Conservation (phyloP, 2,888 invertebrate species). For the Drosophila differens region DNA sequence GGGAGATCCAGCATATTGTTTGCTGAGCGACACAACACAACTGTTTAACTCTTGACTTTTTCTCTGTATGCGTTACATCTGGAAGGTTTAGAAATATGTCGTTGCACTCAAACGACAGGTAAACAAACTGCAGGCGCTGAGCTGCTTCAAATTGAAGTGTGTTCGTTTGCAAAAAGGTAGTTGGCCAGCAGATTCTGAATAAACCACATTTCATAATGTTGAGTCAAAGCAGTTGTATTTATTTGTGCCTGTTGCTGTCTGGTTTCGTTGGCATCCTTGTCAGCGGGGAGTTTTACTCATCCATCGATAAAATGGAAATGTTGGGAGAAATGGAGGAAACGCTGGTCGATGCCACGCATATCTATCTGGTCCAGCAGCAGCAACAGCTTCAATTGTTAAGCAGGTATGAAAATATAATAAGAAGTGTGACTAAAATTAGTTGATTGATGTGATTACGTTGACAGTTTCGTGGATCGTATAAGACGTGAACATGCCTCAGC, state of each 20-base stretch:
- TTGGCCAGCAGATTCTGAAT: constrained; percentile 7
- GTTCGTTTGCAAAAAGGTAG: constrained; percentile 27
- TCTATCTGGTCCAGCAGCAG: constrained; percentile 48
- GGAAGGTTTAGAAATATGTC: not conserved
- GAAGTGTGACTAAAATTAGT: not conserved
- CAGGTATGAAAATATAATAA: constrained; percentile 43
- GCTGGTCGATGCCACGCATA: constrained; percentile 54
- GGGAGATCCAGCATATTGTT: not conserved
- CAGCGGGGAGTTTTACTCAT: constrained; percentile 72
- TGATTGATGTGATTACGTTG: constrained; percentile 8
- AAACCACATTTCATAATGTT: constrained; percentile 39
- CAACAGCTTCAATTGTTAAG: constrained; percentile 48
- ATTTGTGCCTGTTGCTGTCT: constrained; percentile 7
- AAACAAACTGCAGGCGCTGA: not conserved
- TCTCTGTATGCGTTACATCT: constrained; percentile 18
- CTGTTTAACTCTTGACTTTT: not conserved
- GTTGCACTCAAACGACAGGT: not conserved
- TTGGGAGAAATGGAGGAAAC: constrained; percentile 57
- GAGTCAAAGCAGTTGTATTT: constrained; percentile 1
- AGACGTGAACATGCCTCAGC: constrained; percentile 90
- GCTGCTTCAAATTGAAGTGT: not conserved
- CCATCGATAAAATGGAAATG: constrained; percentile 60
- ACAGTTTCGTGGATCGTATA: constrained; percentile 87
- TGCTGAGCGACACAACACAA: not conserved
- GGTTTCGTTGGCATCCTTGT: not conserved